Conservation (phyloP, 2,888 invertebrate species). For the Limnephilus lunatus region DNA sequence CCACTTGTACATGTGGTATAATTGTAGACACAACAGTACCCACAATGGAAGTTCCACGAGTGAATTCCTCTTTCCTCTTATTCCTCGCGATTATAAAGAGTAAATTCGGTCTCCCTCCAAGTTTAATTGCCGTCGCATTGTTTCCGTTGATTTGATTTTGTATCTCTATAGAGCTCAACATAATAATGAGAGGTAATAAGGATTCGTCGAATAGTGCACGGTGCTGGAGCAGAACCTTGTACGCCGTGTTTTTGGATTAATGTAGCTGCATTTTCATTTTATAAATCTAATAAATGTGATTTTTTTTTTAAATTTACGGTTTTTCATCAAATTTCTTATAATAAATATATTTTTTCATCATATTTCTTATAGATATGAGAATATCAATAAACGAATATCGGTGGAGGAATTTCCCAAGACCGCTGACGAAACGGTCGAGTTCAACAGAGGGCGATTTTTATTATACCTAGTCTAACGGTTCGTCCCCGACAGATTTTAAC, state of each 20-base stretch:
- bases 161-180: slow-evolving; percentile 73
- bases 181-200: slow-evolving; percentile 65
- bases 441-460: too few species aligned
- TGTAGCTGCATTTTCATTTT: not conserved
- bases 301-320: not conserved
- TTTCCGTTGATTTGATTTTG: slow-evolving; percentile 77
- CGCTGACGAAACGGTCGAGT: too few species aligned
- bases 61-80: slow-evolving; percentile 59
- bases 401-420: too few species aligned
- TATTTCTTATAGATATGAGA: too few species aligned
- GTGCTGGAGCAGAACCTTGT: slow-evolving; percentile 20
- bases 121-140: slow-evolving; percentile 75
- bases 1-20: not conserved
- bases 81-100: slow-evolving; percentile 68
- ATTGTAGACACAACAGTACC: not conserved
- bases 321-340: not conserved
- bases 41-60: slow-evolving; percentile 46
- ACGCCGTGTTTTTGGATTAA: slow-evolving; percentile 37
- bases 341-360: not conserved
- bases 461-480: too few species aligned
- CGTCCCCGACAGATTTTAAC: too few species aligned
- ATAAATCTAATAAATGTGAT: not conserved
- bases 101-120: slow-evolving; percentile 70
- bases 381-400: too few species aligned
- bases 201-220: slow-evolving; percentile 54